Conservation (phyloP, 2,888 invertebrate species). For the Amblyteles armatorius region DNA sequence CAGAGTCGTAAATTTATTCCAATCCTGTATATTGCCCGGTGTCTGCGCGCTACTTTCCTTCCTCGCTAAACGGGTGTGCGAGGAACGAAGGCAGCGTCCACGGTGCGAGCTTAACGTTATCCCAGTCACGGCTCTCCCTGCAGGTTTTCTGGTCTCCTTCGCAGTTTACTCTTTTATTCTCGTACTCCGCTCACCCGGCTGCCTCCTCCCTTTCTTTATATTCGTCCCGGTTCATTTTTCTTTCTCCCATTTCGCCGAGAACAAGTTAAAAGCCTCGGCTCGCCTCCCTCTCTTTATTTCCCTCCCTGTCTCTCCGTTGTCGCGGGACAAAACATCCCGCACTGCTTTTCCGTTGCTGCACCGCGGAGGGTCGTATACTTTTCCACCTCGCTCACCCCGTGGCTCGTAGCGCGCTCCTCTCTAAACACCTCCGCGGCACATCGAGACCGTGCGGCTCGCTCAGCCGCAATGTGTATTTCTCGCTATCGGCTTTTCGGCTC, state of each 20-base stretch:
- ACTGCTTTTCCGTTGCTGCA: slow-evolving; percentile 28
- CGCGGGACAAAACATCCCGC: slow-evolving; percentile 40
- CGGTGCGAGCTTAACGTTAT: slow-evolving; percentile 75
- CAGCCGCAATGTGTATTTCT: slow-evolving; percentile 36
- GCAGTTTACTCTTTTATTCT: slow-evolving; percentile 12
- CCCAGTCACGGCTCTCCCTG: slow-evolving; percentile 78
- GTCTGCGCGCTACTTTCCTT: slow-evolving; percentile 9
- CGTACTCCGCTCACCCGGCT: slow-evolving; percentile 10
- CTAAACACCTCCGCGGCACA: not conserved
- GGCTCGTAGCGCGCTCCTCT: not conserved
- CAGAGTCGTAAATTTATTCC: slow-evolving; percentile 78
- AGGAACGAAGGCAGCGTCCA: slow-evolving; percentile 71
- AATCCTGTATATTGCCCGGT: slow-evolving; percentile 71
- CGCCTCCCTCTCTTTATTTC: not conserved
- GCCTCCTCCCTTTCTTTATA: slow-evolving; percentile 14
- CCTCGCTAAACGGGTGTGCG: slow-evolving; percentile 45
- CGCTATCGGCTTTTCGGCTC: slow-evolving; percentile 16
- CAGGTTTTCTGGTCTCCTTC: slow-evolving; percentile 9
- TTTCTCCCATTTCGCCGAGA: slow-evolving; percentile 42
- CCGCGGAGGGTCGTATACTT: slow-evolving; percentile 43
- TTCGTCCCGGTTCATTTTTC: slow-evolving; percentile 45
- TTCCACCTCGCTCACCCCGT: not conserved
- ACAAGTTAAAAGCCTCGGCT: slow-evolving; percentile 48
- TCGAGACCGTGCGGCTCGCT: slow-evolving; percentile 30
- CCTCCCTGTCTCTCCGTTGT: slow-evolving; percentile 12